Conservation (phyloP, 2,888 invertebrate genomes). For the Drosophila melanosoma region DNA sequence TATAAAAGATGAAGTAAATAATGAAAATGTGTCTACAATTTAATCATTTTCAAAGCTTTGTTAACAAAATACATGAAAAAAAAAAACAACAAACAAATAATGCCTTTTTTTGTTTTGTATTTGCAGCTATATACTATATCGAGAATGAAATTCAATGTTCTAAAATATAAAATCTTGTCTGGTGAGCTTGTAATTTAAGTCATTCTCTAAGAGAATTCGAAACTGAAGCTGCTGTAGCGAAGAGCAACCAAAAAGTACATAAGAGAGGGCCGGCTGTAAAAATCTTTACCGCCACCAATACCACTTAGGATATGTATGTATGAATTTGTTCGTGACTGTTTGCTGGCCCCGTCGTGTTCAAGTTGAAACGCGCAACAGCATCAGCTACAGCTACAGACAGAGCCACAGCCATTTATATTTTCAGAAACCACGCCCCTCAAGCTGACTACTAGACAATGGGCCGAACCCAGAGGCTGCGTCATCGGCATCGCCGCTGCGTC, state of each 20-base stretch:
- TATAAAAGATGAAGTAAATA: background rate
- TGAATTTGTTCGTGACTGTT: conserved; percentile 28
- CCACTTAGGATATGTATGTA: conserved; percentile 59
- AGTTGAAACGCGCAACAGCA: conserved; percentile 52
- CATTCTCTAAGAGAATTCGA: conserved; percentile 33
- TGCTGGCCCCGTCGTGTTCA: conserved; percentile 48
- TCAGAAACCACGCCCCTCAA: conserved; percentile 83
- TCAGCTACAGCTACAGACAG: conserved; percentile 54
- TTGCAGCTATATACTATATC: background rate
- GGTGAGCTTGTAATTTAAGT: background rate
- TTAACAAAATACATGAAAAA: background rate
- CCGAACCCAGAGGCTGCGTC: conserved; percentile 78
- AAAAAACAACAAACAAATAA: background rate
- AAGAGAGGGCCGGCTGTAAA: conserved; percentile 41
- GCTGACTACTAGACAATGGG: conserved; percentile 80
- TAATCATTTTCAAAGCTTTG: background rate
- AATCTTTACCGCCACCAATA: conserved; percentile 55
- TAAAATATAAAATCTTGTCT: background rate
- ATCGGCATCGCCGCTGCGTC: conserved; percentile 62
- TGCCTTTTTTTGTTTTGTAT: background rate
- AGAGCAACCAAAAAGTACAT: conserved; percentile 8
- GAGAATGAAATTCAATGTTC: background rate
- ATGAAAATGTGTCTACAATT: background rate
- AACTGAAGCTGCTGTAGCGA: background rate
- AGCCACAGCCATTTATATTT: conserved; percentile 82